Base-by-base conservation (phyloP, 92 coral and sea anemone species). In the Anthopleura xanthogrammica region DNA sequence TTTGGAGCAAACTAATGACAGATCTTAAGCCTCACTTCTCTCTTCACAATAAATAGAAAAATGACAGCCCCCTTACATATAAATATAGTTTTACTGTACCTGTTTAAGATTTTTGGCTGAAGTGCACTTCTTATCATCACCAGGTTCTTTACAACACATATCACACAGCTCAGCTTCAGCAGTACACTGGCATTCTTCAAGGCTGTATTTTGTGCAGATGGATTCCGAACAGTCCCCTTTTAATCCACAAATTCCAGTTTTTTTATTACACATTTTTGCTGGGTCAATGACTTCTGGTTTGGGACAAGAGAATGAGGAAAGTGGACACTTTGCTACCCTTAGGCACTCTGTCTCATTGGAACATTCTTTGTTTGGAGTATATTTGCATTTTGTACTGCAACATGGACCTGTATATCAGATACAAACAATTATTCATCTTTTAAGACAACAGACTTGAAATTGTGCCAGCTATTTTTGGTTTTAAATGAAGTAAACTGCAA, bases 211-310 rank as follows among this genome's bases (percentile, higher is more conserved):
- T 2, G 64, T 46, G 84, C 99, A 96, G 14, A 96, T 88, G 19
- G 99, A 96, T 16, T 71, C 46, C 5, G 90, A 86, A 41, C 99
- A 96, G 60, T 85, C 85, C 5, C 99, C 99, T 29, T 91, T 80
- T 8, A 78, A n/a, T 48, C 85, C 88, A 79, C 99, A 96, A 40
- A 96, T 78, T 29, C 85, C 85, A 3, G 90, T 91, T 6, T 95
- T 92, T 2, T 83, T 86, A 48, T 88, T 91, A 70, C 99, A 96
- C 11, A 74, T 78, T 17, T 94, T 91, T 43, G 41, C 75, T 48
- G 87, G 85, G 4, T 77, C 79, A 20, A 52, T 52, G 43, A 86
- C 83, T 17, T 57, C 82, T 46, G 92, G 85, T 3, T 81, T 36
- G 11, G 94, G 93, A 64, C 99, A 97, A 22, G 56, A 57, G 79